Evolutionary conservation across 2,113 vertebrate species (phyloP).

Genomic region (Cepphus grylle): DNA sequence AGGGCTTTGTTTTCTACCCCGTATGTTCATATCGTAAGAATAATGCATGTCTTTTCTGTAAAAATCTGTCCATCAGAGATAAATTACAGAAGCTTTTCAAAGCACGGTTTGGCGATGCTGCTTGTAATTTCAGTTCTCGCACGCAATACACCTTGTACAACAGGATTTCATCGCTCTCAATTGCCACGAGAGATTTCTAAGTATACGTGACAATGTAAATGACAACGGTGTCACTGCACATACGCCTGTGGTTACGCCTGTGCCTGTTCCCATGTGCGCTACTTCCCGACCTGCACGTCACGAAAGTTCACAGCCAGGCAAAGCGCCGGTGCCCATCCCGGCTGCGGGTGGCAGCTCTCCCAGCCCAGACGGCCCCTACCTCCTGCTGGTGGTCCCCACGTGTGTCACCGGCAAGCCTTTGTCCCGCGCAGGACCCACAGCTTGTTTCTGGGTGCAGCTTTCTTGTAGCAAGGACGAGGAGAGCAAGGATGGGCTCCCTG

Average conservation of each 20-base stretch:
- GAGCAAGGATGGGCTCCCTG: not conserved
- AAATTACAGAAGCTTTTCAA: conserved; percentile 9
- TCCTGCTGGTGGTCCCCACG: accelerated
- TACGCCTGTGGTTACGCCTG: not conserved
- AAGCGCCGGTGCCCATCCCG: accelerated
- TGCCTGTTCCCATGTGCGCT: not conserved
- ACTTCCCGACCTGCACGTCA: not conserved
- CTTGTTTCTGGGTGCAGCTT: not conserved
- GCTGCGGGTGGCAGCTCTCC: not conserved
- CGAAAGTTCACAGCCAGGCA: not conserved
- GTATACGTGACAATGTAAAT: not conserved
- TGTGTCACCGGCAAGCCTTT: accelerated
- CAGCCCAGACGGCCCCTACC: accelerated
- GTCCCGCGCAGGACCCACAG: not conserved
- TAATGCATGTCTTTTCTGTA: not conserved
- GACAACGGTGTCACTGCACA: conserved; percentile 12
- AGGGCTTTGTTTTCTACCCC: not conserved
- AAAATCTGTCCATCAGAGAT: not conserved
- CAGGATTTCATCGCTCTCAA: not conserved
- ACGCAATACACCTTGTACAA: not conserved
- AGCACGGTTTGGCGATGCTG: not conserved
- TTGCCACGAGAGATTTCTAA: not conserved
- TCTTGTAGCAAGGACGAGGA: not conserved
- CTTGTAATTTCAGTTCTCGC: conserved; percentile 16
- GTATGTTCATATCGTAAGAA: not conserved